Percentiles rank a stretch among this genome's conserved stretches.
phyloP scores from a whole-genome alignment of 2,797 vertebrate species.

The Silurus aristotelis region DNA sequence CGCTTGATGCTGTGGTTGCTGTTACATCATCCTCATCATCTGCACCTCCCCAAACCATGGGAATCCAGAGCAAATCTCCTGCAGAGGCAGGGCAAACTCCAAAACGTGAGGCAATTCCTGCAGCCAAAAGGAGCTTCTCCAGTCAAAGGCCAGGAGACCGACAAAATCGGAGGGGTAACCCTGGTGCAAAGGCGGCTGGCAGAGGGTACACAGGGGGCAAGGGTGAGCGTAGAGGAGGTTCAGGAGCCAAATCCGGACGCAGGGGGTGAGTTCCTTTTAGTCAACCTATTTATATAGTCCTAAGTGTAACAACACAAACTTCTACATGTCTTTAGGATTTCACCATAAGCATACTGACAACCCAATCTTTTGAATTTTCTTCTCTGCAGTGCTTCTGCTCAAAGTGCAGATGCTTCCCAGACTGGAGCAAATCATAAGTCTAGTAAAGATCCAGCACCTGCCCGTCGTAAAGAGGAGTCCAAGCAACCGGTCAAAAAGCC shows the following conservation, averaged over 20 bases:
- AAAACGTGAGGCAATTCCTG: constrained; percentile 84
- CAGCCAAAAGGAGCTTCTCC: constrained; percentile 94
- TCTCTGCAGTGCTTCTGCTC: constrained; percentile 64
- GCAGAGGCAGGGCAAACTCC: constrained; percentile 72
- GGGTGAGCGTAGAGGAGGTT: constrained; percentile 87
- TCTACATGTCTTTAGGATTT: background rate
- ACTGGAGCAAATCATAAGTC: constrained; percentile 73
- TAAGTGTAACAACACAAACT: too few species aligned
- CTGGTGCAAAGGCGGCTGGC: constrained; percentile 83
- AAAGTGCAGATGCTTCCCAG: constrained; percentile 71
- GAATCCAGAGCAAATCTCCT: constrained; percentile 70
- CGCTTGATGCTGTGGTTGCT: constrained; percentile 67
- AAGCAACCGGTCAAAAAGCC: constrained; percentile 90
- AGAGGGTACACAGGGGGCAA: constrained; percentile 89
- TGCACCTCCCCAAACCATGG: constrained; percentile 60
- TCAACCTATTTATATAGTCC: background rate
- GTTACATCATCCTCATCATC: constrained; percentile 58
- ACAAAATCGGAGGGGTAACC: constrained; percentile 89
- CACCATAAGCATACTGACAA: background rate
- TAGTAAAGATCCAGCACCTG: constrained; percentile 77
- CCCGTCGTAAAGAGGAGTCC: constrained; percentile 89
- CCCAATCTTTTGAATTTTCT: background rate
- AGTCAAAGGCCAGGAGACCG: constrained; percentile 93
- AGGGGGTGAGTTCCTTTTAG: constrained; percentile 84
- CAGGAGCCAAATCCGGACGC: constrained; percentile 83